Base-by-base conservation (phyloP, 2,888 invertebrate species). In the Tinea trinotella region DNA sequence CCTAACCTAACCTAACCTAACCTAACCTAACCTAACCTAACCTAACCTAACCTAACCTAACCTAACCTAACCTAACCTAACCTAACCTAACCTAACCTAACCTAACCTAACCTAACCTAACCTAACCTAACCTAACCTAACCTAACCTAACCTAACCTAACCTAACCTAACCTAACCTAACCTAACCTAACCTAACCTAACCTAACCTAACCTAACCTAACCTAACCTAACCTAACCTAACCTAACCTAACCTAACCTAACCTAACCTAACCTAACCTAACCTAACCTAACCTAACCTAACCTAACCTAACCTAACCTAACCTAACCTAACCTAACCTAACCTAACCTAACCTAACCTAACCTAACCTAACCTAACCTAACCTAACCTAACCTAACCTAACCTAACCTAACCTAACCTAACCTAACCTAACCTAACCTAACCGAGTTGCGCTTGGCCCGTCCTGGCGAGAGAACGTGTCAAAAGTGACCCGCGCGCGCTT, bases 301-400 rank as follows among this genome's bases (percentile, higher is more conserved):
- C 56, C 53, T 48, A 53, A 53, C 56, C 53, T 53, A 53, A 53
- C 56, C 53, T 53, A 53, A 53, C 53, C 56, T 53, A 53, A 56
- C 53, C 56, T 53, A 53, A 56, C 53, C 56, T 56, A 53, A 53
- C 53, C 53, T 49, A 53, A 56, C 53, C 53, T 56, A 56, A 56
- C 56, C 53, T 49, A 56, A 56, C 53, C 53, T 53, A 54, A 56
- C 48, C 53, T 49, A 56, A 48, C 53, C 53, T 53, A 56, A 48
- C 53, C 56, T 49, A 56, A 56, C 53, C 53, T 56, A 56, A 56
- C 56, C 56, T 56, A 56, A 56, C 56, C 56, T 54, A 56, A 56
- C 56, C 56, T 56, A 56, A 56, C 56, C 56, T 56, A 56, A 56
- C 56, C 56, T 54, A 56, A 56, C 56, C 56, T 56, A 56, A 56